Percentiles rank a stretch among this genome's conserved stretches.
phyloP scores from a whole-genome alignment of 1,140 invertebrate species.

The Drosophila arizonae region DNA sequence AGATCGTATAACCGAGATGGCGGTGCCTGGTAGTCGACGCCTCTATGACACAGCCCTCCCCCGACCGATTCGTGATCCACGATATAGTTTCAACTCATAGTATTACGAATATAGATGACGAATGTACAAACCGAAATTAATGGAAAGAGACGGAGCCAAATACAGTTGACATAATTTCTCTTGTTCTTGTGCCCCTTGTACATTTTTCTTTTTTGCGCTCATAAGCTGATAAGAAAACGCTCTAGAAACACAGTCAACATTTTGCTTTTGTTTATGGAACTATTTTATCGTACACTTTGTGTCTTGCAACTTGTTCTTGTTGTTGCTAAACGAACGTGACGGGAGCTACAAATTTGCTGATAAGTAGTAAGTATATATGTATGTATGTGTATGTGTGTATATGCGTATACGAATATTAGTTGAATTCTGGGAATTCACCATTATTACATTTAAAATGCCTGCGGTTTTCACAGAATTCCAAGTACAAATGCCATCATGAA shows the following conservation, averaged over 20 bases:
- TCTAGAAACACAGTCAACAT: conserved; percentile 10
- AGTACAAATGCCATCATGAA: not conserved
- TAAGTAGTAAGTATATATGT: not conserved
- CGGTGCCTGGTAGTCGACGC: conserved; percentile 19
- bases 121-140: conserved; percentile 1
- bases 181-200: conserved; percentile 22
- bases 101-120: conserved; percentile 12
- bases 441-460: conserved; percentile 9
- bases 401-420: not conserved
- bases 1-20: conserved; percentile 34
- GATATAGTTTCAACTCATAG: conserved; percentile 11
- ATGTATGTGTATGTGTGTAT: not conserved
- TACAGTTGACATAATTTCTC: conserved; percentile 69
- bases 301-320: conserved; percentile 8
- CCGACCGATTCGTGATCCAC: too few species aligned
- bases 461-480: not conserved
- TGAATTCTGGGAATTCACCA: conserved; percentile 34
- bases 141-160: conserved; percentile 4
- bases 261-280: conserved; percentile 4
- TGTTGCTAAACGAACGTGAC: conserved; percentile 22
- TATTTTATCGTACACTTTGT: conserved; percentile 18
- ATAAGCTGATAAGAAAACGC: conserved; percentile 52
- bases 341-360: conserved; percentile 15
- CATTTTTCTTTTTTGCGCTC: conserved; percentile 19
- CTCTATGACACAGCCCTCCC: too few species aligned